A percentile compares a stretch with the other conserved stretches of the same genome.
Evolutionary conservation across 1,140 invertebrate genomes (phyloP).

Genomic region (Euborellia annulipes): DNA sequence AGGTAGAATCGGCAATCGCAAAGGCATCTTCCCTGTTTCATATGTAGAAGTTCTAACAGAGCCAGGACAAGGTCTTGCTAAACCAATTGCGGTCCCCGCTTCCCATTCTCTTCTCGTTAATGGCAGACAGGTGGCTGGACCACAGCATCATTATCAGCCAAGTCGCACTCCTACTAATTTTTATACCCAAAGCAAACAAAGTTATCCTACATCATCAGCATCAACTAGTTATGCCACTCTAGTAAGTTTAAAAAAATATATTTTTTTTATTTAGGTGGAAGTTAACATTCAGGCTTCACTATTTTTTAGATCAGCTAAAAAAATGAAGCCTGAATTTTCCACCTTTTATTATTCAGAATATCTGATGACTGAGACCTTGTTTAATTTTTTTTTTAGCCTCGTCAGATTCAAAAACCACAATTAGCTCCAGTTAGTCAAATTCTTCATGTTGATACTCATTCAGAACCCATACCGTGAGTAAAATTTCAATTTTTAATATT

Average conservation of each 20-base stretch:
- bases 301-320: too few relatives aligned
- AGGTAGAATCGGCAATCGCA: conserved; percentile 63
- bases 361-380: too few relatives aligned
- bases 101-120: conserved; percentile 50
- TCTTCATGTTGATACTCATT: conserved; percentile 71
- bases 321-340: too few relatives aligned
- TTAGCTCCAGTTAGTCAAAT: conserved; percentile 41
- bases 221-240: conserved; percentile 37
- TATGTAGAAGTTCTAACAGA: conserved; percentile 69
- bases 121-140: conserved; percentile 22
- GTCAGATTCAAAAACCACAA: conserved; percentile 26
- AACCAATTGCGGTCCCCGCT: conserved; percentile 54
- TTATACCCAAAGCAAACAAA: too few relatives aligned
- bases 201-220: conserved; percentile 12
- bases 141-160: neutral
- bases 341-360: too few relatives aligned
- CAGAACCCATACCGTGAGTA: conserved; percentile 57
- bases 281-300: too few relatives aligned
- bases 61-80: conserved; percentile 40
- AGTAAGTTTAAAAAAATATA: too few relatives aligned
- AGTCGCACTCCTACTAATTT: too few relatives aligned
- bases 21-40: conserved; percentile 78
- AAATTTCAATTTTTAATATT: too few relatives aligned
- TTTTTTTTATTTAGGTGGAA: too few relatives aligned
- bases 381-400: conserved; percentile 30